Evolutionary conservation across 2,797 vertebrate species (phyloP).

Genomic region (Chanos chanos): DNA sequence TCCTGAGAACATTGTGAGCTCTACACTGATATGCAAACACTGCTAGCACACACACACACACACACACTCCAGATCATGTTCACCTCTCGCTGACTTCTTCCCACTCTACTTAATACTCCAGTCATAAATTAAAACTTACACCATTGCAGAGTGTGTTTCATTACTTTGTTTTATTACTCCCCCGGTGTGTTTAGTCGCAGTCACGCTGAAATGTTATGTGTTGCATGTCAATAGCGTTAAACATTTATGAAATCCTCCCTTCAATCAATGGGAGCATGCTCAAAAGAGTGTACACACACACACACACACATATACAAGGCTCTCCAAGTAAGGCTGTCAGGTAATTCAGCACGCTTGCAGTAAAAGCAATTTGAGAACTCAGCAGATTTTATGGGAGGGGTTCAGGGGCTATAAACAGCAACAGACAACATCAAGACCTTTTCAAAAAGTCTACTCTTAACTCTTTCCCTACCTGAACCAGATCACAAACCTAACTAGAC

Average conservation of each 20-base stretch:
- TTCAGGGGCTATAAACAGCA: slow-evolving; percentile 63
- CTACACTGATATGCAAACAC: slow-evolving; percentile 1
- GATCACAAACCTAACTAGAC: slow-evolving; percentile 13
- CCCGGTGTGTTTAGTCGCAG: too few relatives aligned
- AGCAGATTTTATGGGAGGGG: slow-evolving; percentile 62
- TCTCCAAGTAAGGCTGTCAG: slow-evolving; percentile 54
- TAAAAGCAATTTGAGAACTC: slow-evolving; percentile 55
- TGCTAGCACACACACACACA: neutral
- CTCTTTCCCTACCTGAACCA: slow-evolving; percentile 44
- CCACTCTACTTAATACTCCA: too few relatives aligned
- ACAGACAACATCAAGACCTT: slow-evolving; percentile 44
- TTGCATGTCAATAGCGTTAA: too few relatives aligned
- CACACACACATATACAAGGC: neutral
- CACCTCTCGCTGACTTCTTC: too few relatives aligned
- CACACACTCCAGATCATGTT: neutral
- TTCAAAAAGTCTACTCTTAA: slow-evolving; percentile 33
- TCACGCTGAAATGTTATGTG: too few relatives aligned
- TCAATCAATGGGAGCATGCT: too few relatives aligned
- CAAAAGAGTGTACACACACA: neutral
- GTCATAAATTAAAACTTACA: too few relatives aligned
- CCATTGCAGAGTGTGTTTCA: too few relatives aligned
- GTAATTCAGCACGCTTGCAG: slow-evolving; percentile 58
- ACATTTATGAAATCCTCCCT: too few relatives aligned
- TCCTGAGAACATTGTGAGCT: neutral
- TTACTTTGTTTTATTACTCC: too few relatives aligned